Conservation (phyloP, 1,140 invertebrate species). For the Ganaspis sp. region DNA sequence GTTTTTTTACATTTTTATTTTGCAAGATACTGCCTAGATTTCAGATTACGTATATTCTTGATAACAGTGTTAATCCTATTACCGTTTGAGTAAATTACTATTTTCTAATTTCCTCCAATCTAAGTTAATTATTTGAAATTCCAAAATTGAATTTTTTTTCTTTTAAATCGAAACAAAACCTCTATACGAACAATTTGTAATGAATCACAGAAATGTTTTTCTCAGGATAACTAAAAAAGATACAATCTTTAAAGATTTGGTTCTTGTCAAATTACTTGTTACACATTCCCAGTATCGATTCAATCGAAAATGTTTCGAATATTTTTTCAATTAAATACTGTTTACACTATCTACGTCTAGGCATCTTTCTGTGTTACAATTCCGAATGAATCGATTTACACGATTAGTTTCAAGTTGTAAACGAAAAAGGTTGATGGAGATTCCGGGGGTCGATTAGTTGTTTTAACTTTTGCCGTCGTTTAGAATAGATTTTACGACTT, state of each 20-base stretch:
- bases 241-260: conserved; percentile 38
- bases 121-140: too few relatives aligned
- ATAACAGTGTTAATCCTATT: too few relatives aligned
- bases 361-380: not conserved
- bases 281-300: conserved; percentile 41
- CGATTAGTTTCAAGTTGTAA: conserved; percentile 4
- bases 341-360: conserved; percentile 44
- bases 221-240: too few relatives aligned
- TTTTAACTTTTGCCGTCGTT: conserved; percentile 36
- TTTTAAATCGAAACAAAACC: too few relatives aligned
- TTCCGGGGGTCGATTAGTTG: conserved; percentile 12
- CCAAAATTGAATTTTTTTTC: too few relatives aligned
- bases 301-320: conserved; percentile 28
- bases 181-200: too few relatives aligned
- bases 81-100: too few relatives aligned
- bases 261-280: conserved; percentile 39
- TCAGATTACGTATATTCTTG: too few relatives aligned
- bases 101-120: too few relatives aligned
- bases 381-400: not conserved
- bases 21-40: too few relatives aligned
- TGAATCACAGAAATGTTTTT: too few relatives aligned
- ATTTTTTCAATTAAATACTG: conserved; percentile 57
- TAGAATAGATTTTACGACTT: conserved; percentile 55
- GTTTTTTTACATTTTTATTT: too few relatives aligned
- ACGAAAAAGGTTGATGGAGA: conserved; percentile 44